Conservation (phyloP, 2,113 vertebrate species). For the Cyprinodon variegatus region DNA sequence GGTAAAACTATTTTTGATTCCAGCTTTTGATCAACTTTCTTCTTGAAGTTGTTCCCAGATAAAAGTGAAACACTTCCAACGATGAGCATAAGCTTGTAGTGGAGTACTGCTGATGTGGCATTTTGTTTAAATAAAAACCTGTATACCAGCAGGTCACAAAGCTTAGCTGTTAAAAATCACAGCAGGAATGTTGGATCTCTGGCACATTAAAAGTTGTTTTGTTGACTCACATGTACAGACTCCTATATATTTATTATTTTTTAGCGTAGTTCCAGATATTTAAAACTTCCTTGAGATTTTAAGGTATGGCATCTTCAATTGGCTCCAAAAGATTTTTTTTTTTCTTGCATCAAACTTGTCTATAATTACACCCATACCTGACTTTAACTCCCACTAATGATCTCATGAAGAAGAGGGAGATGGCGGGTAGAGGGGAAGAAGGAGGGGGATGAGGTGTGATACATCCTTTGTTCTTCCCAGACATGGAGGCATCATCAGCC, state of each 20-base stretch:
- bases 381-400: conserved; percentile 73
- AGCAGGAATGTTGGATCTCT: conserved; percentile 40
- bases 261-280: conserved; percentile 12
- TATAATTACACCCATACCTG: conserved; percentile 77
- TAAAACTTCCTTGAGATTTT: conserved; percentile 16
- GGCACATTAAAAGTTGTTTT: conserved; percentile 45
- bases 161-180: conserved; percentile 57
- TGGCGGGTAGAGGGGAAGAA: conserved; percentile 38
- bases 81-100: conserved; percentile 15
- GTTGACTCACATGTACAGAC: conserved; percentile 61
- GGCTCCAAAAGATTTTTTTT: conserved; percentile 24
- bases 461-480: conserved; percentile 71
- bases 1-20: conserved; percentile 4
- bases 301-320: conserved; percentile 21
- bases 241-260: conserved; percentile 38
- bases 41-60: conserved; percentile 10
- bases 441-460: conserved; percentile 55
- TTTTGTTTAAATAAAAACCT: conserved; percentile 40
- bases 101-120: conserved; percentile 48
- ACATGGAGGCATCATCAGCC: conserved; percentile 66
- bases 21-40: conserved; percentile 9
- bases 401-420: conserved; percentile 44
- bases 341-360: conserved; percentile 47
- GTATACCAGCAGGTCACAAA: conserved; percentile 57
- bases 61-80: conserved; percentile 23